Evolutionary conservation across 2,888 invertebrate genomes (phyloP), one percentile per base, ranked within the genome.

Genomic region (Rotaria socialis): DNA sequence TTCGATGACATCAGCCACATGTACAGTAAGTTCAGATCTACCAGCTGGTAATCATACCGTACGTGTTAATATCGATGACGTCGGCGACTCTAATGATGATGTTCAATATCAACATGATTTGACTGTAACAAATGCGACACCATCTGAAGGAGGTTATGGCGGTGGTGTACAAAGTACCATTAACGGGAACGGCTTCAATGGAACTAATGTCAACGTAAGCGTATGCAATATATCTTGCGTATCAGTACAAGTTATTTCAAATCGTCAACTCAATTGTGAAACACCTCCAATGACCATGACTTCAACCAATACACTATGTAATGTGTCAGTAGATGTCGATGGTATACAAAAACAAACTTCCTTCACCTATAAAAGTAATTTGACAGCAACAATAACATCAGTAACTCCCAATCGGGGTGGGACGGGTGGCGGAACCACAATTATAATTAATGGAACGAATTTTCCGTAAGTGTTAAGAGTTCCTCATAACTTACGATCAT

Each of bases 351-450:
- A 43, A 75, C 22, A 22, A 22, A 24, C 10, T 22, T 16, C 4
- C 5, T 86, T 75, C 85, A 14, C 22, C 11, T 86, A 86, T 41
- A 85, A 75, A 55, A 8, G 24, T 19, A 47, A n/a, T 22, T 41
- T 86, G 16, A 86, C 86, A 16, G 41, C 86, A 11, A 74, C 52
- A 7, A 22, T 86, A 16, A 27, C 35, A 3, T 7, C 10, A 6
- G 47, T 52, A 10, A 52, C 22, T n/a, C 86, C 86, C 27, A 27
- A 11, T n/a, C n/a, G 86, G 47, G 86, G 86, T 22, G 86, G 86
- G 10, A 86, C 86, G 14, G 86, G 86, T 85, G 86, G 86, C 60
- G 86, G 86, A 10, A 86, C 86, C 50, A 56, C 85, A 16, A 5
- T 86, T 10, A 85, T 85, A 3, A 86, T 86, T 75, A 75, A 14